Conservation (phyloP, 2,113 vertebrate genomes). For the Dipodomys ordii region DNA sequence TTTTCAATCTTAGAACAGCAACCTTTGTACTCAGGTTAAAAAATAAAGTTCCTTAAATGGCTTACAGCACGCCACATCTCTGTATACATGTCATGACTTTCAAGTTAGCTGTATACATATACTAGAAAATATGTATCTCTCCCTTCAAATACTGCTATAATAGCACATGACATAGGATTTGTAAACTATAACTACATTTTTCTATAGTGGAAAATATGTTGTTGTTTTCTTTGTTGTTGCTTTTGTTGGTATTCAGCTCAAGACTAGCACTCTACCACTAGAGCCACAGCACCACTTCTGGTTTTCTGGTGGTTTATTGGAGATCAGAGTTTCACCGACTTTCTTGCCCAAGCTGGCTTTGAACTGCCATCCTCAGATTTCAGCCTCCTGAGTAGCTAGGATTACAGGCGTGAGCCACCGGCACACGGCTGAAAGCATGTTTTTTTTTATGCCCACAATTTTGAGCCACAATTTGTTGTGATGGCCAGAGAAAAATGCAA, state of each 20-base stretch:
- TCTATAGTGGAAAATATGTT: too few species aligned
- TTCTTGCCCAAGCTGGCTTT: too few species aligned
- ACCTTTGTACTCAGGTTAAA: background rate
- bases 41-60: background rate
- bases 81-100: background rate
- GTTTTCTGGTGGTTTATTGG: too few species aligned
- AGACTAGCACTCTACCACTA: too few species aligned
- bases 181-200: background rate
- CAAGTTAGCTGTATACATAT: background rate
- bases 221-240: too few species aligned
- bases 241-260: too few species aligned
- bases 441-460: constrained; percentile 7
- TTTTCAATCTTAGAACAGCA: background rate
- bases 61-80: background rate
- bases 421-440: too few species aligned
- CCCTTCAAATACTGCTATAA: constrained; percentile 60
- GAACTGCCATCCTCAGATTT: too few species aligned
- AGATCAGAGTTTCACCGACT: too few species aligned
- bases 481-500: background rate
- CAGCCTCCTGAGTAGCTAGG: too few species aligned
- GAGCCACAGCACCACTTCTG: too few species aligned
- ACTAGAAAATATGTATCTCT: background rate
- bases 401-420: too few species aligned
- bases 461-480: background rate
- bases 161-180: constrained; percentile 41